Percentiles rank a stretch among this genome's conserved stretches.
Evolutionary conservation across 2,888 invertebrate species (phyloP).

Genomic region (Cepaea hortensis): DNA sequence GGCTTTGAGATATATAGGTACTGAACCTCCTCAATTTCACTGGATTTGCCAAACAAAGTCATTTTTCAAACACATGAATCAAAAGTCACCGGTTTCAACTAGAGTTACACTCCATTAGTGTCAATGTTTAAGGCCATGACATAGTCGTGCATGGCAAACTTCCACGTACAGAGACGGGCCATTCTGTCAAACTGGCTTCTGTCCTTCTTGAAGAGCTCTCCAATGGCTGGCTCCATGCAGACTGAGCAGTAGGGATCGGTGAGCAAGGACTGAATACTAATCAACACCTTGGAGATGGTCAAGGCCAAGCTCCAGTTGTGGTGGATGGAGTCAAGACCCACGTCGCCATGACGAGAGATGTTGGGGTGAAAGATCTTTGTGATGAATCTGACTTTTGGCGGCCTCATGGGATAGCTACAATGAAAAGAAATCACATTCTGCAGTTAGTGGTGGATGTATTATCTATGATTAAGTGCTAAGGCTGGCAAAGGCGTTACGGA

Average conservation of each 20-base stretch:
- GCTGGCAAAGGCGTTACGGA: no score
- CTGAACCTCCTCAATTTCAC: no score
- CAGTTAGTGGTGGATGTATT: no score
- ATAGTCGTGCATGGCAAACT: conserved; percentile 81
- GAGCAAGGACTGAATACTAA: conserved; percentile 75
- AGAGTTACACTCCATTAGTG: conserved; percentile 60
- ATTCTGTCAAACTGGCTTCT: conserved; percentile 86
- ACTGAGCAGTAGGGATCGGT: conserved; percentile 90
- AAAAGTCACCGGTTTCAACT: not conserved
- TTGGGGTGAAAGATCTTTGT: conserved; percentile 96
- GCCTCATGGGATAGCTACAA: conserved; percentile 89
- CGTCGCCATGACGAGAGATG: conserved; percentile 94
- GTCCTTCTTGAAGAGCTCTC: conserved; percentile 86
- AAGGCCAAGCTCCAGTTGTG: conserved; percentile 97
- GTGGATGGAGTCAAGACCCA: conserved; percentile 95
- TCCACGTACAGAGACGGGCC: conserved; percentile 92
- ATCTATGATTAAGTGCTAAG: no score
- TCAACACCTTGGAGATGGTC: conserved; percentile 85
- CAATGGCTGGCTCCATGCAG: conserved; percentile 92
- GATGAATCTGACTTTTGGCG: conserved; percentile 92
- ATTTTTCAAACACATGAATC: no score
- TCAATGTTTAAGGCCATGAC: conserved; percentile 68
- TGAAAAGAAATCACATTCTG: conserved; percentile 35
- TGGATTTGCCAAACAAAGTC: no score
- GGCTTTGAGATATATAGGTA: no score